Evolutionary conservation across 2,888 invertebrate genomes (phyloP).

Genomic region (Nasonia oneida): DNA sequence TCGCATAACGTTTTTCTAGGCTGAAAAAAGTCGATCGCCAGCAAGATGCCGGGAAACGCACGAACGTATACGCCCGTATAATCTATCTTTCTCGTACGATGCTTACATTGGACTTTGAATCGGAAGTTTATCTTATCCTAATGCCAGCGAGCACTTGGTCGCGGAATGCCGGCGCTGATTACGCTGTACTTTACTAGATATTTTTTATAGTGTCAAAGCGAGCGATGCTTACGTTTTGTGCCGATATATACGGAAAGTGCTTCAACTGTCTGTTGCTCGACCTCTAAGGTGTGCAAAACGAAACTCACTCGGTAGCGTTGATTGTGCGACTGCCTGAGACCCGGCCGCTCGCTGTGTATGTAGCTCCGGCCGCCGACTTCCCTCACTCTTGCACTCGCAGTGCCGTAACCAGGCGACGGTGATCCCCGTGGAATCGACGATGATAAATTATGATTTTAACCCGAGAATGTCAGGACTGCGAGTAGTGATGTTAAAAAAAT

Average conservation of each 20-base stretch:
- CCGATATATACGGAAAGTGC: not conserved
- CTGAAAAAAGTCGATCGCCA: not conserved
- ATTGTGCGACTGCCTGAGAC: constrained; percentile 17
- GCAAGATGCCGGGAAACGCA: not conserved
- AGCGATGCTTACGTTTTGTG: not conserved
- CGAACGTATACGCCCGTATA: not conserved
- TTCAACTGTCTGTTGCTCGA: constrained; percentile 3
- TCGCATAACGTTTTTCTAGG: not conserved
- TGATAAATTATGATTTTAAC: no score
- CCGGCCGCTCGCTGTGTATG: not conserved
- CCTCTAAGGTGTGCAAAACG: not conserved
- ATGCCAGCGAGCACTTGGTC: not conserved
- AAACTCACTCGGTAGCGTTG: constrained; percentile 6
- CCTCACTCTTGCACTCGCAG: constrained; percentile 41
- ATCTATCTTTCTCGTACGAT: not conserved
- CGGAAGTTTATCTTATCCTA: not conserved
- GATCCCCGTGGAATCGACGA: not conserved
- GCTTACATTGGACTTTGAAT: not conserved
- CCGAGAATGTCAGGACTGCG: no score
- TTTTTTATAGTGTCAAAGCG: not conserved
- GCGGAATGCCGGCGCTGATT: not conserved
- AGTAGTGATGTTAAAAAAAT: no score
- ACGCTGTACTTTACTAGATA: not conserved
- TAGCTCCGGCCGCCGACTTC: not conserved
- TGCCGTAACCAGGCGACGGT: not conserved